Base-by-base conservation (phyloP, 2,797 vertebrate genomes). In the Siniperca scherzeri region DNA sequence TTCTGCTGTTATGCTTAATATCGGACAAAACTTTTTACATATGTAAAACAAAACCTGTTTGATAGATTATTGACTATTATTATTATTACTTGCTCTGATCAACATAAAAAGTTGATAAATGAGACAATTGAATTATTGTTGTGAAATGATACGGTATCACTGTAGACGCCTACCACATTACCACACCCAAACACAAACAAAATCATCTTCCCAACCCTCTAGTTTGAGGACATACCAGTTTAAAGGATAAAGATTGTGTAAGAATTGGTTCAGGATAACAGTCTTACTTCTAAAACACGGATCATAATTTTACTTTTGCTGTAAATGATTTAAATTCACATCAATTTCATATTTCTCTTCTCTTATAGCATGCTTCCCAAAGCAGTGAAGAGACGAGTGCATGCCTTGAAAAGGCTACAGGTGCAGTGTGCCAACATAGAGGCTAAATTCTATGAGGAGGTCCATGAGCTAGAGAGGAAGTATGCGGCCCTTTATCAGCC, bases 401-500 rank as follows among this genome's bases (percentile, higher is more conserved):
- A 98, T 75, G 98, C 98, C 22, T 87, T 99, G 94, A 99, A 99
- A 89, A 97, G 97, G 87, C 97, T 99, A 44, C 99, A 99, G 93
- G 97, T 97, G 89, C 97, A 97, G 74, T 99, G 97, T 81, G 97
- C 97, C 25, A 97, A 98, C 91, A 98, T 98, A 92, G 98, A 99
- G 90, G 97, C 98, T 62, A 98, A 98, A 91, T 99, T 99, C 95
- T 99, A 99, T 36, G 98, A 99, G 82, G 99, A 99, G 89, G 98
- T 99, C 53, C 98, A 99, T 4, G 98, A 98, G 86, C 89, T 99
- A 76, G 98, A 99, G 94, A 95, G 98, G 90, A 99, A 99, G 81
- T 99, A 99, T 0, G 97, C 98, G 3, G 96, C 96, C 0, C 94
- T 99, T 22, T 99, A 99, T 91, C 96, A 98, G 19, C 99, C 98